phyloP scores from a whole-genome alignment of 2,888 invertebrate species.

The Sussaba pulchella region DNA sequence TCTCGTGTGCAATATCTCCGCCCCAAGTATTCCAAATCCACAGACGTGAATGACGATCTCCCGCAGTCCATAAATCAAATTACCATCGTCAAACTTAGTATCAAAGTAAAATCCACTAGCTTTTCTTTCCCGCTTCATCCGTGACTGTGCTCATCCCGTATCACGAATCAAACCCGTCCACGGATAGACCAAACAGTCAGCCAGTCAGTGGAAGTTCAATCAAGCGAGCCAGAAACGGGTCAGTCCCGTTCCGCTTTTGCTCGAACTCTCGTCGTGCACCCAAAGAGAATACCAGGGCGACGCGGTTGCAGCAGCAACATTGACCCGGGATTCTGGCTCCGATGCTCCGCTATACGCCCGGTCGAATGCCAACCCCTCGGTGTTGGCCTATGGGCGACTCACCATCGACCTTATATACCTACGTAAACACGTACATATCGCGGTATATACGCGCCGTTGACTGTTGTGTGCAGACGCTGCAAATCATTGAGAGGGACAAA shows the following conservation, averaged over 20 bases:
- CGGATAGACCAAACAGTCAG: too few species aligned
- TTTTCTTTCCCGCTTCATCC: neutral
- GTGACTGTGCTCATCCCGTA: slow-evolving; percentile 37
- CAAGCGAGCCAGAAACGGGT: slow-evolving; percentile 33
- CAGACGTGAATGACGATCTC: too few species aligned
- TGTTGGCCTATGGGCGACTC: slow-evolving; percentile 51
- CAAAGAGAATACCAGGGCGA: slow-evolving; percentile 63
- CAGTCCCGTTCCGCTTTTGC: slow-evolving; percentile 48
- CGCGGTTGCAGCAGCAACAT: slow-evolving; percentile 35
- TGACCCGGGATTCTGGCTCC: slow-evolving; percentile 40
- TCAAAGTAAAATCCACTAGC: too few species aligned
- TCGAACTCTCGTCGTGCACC: slow-evolving; percentile 42
- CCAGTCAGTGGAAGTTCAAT: too few species aligned
- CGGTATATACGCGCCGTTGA: slow-evolving; percentile 54
- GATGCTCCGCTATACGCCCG: slow-evolving; percentile 20
- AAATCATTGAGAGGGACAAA: slow-evolving; percentile 81
- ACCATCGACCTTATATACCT: slow-evolving; percentile 29
- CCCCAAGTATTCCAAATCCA: slow-evolving; percentile 10
- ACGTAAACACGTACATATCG: slow-evolving; percentile 23
- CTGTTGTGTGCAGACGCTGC: slow-evolving; percentile 82
- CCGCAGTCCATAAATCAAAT: too few species aligned
- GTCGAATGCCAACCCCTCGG: slow-evolving; percentile 35
- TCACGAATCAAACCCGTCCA: slow-evolving; percentile 56
- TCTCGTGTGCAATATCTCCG: slow-evolving; percentile 12
- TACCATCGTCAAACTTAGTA: too few species aligned